phyloP scores from a whole-genome alignment of 2,113 vertebrate species.

The Carassius gibelio region DNA sequence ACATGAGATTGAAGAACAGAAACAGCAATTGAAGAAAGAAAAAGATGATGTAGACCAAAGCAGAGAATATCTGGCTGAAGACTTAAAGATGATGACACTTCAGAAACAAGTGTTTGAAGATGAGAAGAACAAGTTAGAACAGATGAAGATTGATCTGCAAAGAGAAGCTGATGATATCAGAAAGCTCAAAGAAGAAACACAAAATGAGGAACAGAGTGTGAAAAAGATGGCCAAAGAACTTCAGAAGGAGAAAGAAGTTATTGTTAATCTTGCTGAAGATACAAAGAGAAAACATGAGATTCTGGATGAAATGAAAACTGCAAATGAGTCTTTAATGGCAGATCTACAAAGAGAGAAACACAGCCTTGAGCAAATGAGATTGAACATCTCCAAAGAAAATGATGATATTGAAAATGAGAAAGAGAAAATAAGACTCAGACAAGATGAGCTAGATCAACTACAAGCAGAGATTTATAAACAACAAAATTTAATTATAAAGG shows the following conservation, averaged over 20 bases:
- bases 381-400: not conserved
- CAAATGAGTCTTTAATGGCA: not conserved
- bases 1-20: too few species aligned
- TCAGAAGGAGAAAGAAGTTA: not conserved
- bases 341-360: not conserved
- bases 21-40: not conserved
- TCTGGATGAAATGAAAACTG: not conserved
- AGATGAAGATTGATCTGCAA: not conserved
- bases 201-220: not conserved
- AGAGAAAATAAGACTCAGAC: not conserved
- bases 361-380: conserved; percentile 30
- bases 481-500: not conserved
- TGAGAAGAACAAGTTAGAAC: not conserved
- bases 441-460: not conserved
- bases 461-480: not conserved
- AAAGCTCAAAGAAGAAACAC: not conserved
- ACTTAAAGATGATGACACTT: not conserved
- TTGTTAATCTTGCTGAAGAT: not conserved
- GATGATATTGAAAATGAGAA: not conserved
- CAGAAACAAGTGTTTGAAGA: not conserved
- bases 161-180: not conserved
- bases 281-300: not conserved
- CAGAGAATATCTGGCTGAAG: not conserved
- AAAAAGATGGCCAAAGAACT: not conserved
- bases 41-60: not conserved